A percentile compares a stretch with the other conserved stretches of the same genome.
These are phyloP conservation scores for Stictocephala bisonia DNA, from an alignment of 2,888 invertebrate species.

Conservation along the genomic window DNA sequence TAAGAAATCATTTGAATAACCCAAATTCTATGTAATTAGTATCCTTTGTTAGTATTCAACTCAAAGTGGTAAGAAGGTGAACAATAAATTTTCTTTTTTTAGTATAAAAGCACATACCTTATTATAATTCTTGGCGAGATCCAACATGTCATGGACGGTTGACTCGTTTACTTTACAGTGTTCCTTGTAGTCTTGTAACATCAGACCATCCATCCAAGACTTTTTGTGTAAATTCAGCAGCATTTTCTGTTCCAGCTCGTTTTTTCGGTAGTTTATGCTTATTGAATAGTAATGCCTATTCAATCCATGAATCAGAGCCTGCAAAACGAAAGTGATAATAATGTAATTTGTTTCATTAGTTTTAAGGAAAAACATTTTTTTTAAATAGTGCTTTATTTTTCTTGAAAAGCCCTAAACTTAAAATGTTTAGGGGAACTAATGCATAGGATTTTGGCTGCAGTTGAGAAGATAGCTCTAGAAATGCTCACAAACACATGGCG, in stretches of 20 bases:
- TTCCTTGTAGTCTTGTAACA: conserved; percentile 89
- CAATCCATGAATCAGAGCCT: conserved; percentile 98
- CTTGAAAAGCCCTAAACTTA: too few species aligned
- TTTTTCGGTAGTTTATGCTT: conserved; percentile 99
- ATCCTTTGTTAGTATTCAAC: neutral
- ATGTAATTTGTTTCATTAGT: too few species aligned
- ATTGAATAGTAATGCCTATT: conserved; percentile 99
- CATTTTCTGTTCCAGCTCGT: conserved; percentile 99
- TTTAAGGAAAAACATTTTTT: too few species aligned
- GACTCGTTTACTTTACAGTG: conserved; percentile 94
- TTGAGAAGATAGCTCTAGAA: too few species aligned
- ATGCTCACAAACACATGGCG: too few species aligned
- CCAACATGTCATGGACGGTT: conserved; percentile 96
- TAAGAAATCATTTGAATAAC: neutral
- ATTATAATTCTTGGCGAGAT: conserved; percentile 97
- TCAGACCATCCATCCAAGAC: conserved; percentile 97
- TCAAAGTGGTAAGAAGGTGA: too few species aligned
- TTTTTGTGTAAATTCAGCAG: conserved; percentile 97
- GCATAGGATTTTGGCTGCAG: too few species aligned
- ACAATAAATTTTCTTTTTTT: too few species aligned
- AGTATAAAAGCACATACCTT: conserved; percentile 70
- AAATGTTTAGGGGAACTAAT: too few species aligned
- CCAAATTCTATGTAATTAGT: too few species aligned
- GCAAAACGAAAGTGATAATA: too few species aligned
- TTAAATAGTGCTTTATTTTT: too few species aligned